Evolutionary conservation across 1,140 invertebrate genomes (phyloP).

Genomic region (Macrosteles quadrilineatus): DNA sequence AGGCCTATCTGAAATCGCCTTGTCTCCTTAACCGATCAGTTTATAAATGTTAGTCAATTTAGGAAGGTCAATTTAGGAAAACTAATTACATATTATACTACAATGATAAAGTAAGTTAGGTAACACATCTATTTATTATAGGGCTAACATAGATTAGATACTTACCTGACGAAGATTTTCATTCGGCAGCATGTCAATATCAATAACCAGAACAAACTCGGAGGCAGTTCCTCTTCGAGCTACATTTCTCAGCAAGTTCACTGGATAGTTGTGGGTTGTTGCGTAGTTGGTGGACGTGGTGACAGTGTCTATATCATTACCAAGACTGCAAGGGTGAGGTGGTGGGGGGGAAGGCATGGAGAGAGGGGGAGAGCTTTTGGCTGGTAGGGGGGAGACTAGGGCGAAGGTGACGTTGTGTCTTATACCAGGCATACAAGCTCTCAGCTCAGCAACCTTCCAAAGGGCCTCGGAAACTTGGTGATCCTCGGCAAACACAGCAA

Average conservation of each 20-base stretch:
- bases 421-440: slow-evolving; percentile 51
- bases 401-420: slow-evolving; percentile 55
- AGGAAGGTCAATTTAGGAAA: too few species aligned
- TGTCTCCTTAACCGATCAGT: too few species aligned
- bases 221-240: slow-evolving; percentile 53
- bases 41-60: too few species aligned
- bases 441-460: slow-evolving; percentile 50
- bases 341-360: slow-evolving; percentile 33
- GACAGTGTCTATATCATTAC: background rate
- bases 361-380: slow-evolving; percentile 38
- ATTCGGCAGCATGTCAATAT: slow-evolving; percentile 61
- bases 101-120: background rate
- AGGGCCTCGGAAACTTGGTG: slow-evolving; percentile 50
- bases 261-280: slow-evolving; percentile 51
- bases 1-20: too few species aligned
- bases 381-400: slow-evolving; percentile 49
- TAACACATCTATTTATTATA: background rate
- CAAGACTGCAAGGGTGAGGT: slow-evolving; percentile 29
- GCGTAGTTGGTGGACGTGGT: slow-evolving; percentile 39
- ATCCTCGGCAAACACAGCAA: slow-evolving; percentile 56
- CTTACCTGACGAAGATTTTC: slow-evolving; percentile 49
- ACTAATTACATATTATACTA: background rate
- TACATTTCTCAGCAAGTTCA: slow-evolving; percentile 61
- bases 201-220: slow-evolving; percentile 57
- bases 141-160: background rate